Evolutionary conservation across 2,888 invertebrate genomes (phyloP).

Genomic region (Leucoma salicis): DNA sequence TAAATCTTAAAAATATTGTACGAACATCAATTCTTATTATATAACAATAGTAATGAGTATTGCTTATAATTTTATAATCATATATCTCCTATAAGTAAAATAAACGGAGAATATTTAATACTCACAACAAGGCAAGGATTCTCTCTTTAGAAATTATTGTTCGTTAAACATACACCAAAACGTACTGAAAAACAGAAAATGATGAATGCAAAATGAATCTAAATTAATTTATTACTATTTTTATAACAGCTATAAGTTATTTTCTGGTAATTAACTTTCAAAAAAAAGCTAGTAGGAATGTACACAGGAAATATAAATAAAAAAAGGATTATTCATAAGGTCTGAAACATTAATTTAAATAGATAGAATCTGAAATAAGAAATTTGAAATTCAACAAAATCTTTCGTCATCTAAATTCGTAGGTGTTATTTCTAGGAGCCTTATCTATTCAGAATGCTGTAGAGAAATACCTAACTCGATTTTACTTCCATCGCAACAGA

Average conservation of each 20-base stretch:
- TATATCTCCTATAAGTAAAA: conserved; percentile 41
- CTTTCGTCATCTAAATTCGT: conserved; percentile 48
- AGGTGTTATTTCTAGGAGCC: conserved; percentile 71
- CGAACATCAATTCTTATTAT: conserved; percentile 21
- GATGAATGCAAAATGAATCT: too few relatives aligned
- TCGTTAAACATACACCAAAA: too few relatives aligned
- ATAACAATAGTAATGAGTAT: conserved; percentile 46
- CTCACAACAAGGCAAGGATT: conserved; percentile 44
- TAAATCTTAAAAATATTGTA: conserved; percentile 28
- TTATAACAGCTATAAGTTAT: too few relatives aligned
- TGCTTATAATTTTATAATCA: conserved; percentile 64
- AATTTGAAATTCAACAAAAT: conserved; percentile 6
- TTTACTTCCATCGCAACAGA: conserved; percentile 27
- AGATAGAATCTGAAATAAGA: too few relatives aligned
- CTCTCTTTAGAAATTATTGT: too few relatives aligned
- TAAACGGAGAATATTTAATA: conserved; percentile 35
- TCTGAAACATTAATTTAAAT: too few relatives aligned
- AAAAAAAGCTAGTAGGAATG: too few relatives aligned
- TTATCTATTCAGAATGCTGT: conserved; percentile 55
- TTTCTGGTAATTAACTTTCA: too few relatives aligned
- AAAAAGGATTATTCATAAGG: too few relatives aligned
- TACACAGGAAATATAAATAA: too few relatives aligned
- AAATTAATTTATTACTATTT: too few relatives aligned
- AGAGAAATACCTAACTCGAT: conserved; percentile 50
- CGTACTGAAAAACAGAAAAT: too few relatives aligned